Percentiles rank a stretch among this genome's conserved stretches.
phyloP scores from a whole-genome alignment of 2,888 invertebrate species.

The Druceiella hillmani region DNA sequence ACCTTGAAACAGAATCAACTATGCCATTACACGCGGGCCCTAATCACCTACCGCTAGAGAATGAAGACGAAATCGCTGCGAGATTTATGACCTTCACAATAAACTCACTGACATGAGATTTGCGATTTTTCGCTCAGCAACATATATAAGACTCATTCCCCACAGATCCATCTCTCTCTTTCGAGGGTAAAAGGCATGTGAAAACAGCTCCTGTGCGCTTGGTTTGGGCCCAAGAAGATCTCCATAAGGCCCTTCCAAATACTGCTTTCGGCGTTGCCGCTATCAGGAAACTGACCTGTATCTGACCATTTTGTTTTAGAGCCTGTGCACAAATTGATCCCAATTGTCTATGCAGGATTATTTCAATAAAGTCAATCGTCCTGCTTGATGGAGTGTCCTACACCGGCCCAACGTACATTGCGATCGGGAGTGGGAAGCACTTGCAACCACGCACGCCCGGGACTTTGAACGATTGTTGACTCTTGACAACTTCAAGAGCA shows the following conservation, averaged over 20 bases:
- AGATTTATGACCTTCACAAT: conserved; percentile 3
- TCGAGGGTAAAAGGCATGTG: no score
- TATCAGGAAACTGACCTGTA: conserved; percentile 8
- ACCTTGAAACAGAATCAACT: conserved; percentile 6
- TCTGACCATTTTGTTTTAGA: conserved; percentile 3
- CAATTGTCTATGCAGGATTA: conserved; percentile 8
- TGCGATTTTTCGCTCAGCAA: conserved; percentile 10
- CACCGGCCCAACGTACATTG: not conserved
- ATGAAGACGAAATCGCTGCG: no score
- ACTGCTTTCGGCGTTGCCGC: conserved; percentile 8
- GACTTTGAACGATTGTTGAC: conserved; percentile 9
- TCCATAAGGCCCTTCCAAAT: conserved; percentile 9
- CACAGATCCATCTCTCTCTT: conserved; percentile 9
- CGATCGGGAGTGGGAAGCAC: conserved; percentile 3
- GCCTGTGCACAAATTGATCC: conserved; percentile 6
- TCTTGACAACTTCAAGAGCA: conserved; percentile 8
- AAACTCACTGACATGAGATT: conserved; percentile 4
- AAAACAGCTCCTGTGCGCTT: no score
- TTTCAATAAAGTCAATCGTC: conserved; percentile 5
- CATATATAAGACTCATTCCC: conserved; percentile 10
- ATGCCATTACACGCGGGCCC: no score
- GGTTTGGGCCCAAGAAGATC: no score
- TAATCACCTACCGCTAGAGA: no score
- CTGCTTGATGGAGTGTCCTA: conserved; percentile 3
- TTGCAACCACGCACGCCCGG: conserved; percentile 6